Evolutionary conservation across 2,113 vertebrate species (phyloP).

Genomic region (Eretmochelys imbricata): DNA sequence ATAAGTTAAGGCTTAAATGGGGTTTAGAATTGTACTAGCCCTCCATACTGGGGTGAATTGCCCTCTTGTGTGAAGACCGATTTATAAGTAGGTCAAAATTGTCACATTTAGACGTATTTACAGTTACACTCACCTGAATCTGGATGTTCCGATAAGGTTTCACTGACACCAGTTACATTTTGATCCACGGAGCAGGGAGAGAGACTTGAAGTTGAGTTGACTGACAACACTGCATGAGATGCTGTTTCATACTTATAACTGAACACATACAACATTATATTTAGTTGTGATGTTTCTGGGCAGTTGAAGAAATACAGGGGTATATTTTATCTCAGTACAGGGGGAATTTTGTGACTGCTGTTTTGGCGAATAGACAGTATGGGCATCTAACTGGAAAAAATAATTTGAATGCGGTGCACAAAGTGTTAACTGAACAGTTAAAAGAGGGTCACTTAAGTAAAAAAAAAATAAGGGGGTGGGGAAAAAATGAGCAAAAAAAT

Average conservation of each 20-base stretch:
- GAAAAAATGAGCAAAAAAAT: neutral
- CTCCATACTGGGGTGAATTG: neutral
- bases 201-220: constrained; percentile 45
- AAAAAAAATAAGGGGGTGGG: rapidly evolving
- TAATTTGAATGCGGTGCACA: too few relatives aligned
- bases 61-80: neutral
- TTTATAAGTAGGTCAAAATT: neutral
- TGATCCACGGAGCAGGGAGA: constrained; percentile 54
- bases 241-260: constrained; percentile 79
- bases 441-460: neutral
- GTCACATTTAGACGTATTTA: neutral
- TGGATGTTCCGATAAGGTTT: neutral
- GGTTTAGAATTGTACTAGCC: neutral
- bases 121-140: constrained; percentile 54
- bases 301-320: neutral
- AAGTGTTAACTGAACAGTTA: neutral
- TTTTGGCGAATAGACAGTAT: neutral
- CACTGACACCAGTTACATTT: neutral
- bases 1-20: neutral
- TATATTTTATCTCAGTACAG: neutral
- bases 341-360: neutral
- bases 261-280: constrained; percentile 27
- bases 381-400: neutral
- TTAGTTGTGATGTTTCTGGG: neutral
- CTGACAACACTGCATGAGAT: neutral